phyloP scores from a whole-genome alignment of 1,140 invertebrate species.

The Drosophila asahinai region DNA sequence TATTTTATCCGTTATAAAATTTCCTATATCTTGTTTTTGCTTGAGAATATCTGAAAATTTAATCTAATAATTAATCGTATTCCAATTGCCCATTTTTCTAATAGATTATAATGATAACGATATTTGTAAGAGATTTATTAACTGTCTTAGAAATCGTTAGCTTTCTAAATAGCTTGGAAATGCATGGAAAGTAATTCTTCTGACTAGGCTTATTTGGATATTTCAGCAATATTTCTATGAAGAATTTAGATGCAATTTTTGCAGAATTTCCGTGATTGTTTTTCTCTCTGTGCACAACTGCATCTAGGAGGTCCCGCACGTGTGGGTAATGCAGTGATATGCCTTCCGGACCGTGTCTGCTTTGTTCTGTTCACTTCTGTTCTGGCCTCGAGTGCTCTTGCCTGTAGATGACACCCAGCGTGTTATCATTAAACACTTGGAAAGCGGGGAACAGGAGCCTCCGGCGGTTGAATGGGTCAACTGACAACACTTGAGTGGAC shows the following conservation, averaged over 20 bases:
- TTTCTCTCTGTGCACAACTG: neutral
- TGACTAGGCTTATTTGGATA: too few species aligned
- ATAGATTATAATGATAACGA: too few species aligned
- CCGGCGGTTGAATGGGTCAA: constrained; percentile 31
- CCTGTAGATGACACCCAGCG: constrained; percentile 73
- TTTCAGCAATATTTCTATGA: neutral
- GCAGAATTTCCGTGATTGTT: neutral
- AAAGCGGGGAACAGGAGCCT: neutral
- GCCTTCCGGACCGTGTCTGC: constrained; percentile 23
- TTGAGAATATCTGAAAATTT: too few species aligned
- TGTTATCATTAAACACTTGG: constrained; percentile 72
- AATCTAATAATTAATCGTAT: too few species aligned
- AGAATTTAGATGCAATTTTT: neutral
- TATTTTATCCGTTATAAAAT: too few species aligned
- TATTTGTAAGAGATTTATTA: too few species aligned
- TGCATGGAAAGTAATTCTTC: too few species aligned
- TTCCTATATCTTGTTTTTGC: too few species aligned
- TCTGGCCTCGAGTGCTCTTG: constrained; percentile 32
- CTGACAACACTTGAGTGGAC: constrained; percentile 78
- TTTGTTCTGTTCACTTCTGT: constrained; percentile 19
- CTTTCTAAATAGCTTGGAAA: too few species aligned
- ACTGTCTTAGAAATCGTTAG: neutral
- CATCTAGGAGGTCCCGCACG: neutral
- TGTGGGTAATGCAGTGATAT: constrained; percentile 26
- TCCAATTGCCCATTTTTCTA: too few species aligned